Evolutionary conservation across 1,140 invertebrate genomes (phyloP).

Genomic region (Solen grandis): DNA sequence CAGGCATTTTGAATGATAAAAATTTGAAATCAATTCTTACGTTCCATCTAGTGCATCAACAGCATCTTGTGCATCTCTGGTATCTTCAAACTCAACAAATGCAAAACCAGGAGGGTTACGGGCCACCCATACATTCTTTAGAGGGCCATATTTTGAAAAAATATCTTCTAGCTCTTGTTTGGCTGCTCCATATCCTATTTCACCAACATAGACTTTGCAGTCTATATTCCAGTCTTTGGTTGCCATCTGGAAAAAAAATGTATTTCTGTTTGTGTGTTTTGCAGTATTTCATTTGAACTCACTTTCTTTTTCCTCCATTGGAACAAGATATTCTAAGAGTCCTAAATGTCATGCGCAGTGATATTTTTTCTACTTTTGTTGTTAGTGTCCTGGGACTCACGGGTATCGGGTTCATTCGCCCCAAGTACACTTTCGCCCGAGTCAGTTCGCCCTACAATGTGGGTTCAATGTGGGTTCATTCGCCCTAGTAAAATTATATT

Average conservation of each 20-base stretch:
- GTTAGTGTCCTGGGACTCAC: too few species aligned
- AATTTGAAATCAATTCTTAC: conserved; percentile 77
- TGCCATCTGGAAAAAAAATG: conserved; percentile 10
- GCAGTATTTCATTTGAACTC: too few species aligned
- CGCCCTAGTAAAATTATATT: too few species aligned
- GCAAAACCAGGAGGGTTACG: conserved; percentile 91
- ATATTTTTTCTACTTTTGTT: too few species aligned
- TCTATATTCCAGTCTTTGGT: conserved; percentile 83
- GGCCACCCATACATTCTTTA: conserved; percentile 96
- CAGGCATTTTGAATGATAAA: background rate
- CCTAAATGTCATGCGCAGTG: too few species aligned
- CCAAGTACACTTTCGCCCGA: too few species aligned
- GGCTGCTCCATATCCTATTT: conserved; percentile 84
- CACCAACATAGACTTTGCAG: conserved; percentile 98
- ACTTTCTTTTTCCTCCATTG: too few species aligned
- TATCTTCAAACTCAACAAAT: conserved; percentile 97
- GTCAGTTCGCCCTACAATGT: too few species aligned
- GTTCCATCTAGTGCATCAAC: conserved; percentile 94
- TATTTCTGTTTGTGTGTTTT: too few species aligned
- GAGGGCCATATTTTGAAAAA: conserved; percentile 90
- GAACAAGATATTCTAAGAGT: too few species aligned
- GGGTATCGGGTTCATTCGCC: too few species aligned
- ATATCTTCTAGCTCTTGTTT: conserved; percentile 72
- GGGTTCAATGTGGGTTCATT: too few species aligned
- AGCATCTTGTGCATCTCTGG: conserved; percentile 95